Evolutionary conservation across 1,140 invertebrate species (phyloP), one percentile per base, ranked within the genome.

Genomic region (Apis laboriosa): DNA sequence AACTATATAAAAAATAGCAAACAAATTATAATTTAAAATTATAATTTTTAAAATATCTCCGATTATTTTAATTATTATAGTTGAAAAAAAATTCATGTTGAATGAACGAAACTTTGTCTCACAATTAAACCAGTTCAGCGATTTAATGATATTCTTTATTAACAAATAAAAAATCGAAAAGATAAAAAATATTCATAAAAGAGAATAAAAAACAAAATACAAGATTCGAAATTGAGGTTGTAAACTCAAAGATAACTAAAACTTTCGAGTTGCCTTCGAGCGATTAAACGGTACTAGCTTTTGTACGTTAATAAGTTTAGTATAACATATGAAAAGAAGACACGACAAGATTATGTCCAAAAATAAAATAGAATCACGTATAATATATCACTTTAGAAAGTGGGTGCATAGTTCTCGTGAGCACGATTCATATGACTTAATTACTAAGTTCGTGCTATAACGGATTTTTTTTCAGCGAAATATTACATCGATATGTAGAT

Each of bases 251-350:
- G 63, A 66, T 24, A 75, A 74, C 66, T 43, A 28, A 66, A 28
- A 81, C 75, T 82, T 85, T 83, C 72, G 28, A 72, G 72, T 24
- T 21, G 56, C 51, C 71, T 61, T 28, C n/a, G n/a, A 77, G 71
- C 67, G 24, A 84, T 84, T 34, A 80, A 90, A 90, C 88, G 90
- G 90, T 90, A 90, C 89, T 84, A 72, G 9, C 49, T 70, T 17
- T 12, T 56, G 15, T 56, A 56, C 17, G 15, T 9, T 24, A 24
- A n/a, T 15, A 13, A 1, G 5, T 28, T n/a, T 58, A 9, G 19
- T 67, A 9, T 24, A 24, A 70, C 5, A 15, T 1, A 34, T 72
- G 60, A 70, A 51, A 17, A 64, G 7, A 67, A 15, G 13, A 9
- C n/a, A 4, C 15, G 15, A 9, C 51, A 17, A n/a, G 24, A 58